Evolutionary conservation across 2,888 invertebrate species (phyloP).

Genomic region (Drosophila silvestris): DNA sequence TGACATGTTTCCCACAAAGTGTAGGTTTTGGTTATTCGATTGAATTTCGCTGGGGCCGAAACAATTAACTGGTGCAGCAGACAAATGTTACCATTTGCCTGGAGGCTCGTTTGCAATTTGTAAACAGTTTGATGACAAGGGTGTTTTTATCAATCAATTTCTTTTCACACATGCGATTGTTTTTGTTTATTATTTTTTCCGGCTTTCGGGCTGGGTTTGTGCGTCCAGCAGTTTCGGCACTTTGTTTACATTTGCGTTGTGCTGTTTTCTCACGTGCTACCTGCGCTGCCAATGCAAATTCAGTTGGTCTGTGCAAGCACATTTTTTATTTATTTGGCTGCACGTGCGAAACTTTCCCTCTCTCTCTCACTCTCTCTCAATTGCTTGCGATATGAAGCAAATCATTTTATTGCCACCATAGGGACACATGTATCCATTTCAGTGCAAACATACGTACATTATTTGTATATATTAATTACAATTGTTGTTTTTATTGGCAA

Average conservation of each 20-base stretch:
- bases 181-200: slow-evolving; percentile 29
- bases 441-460: not conserved
- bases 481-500: slow-evolving; percentile 6
- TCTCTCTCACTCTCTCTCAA: slow-evolving; percentile 26
- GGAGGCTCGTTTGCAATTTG: slow-evolving; percentile 43
- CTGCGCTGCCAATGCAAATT: slow-evolving; percentile 65
- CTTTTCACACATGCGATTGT: slow-evolving; percentile 23
- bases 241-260: slow-evolving; percentile 37
- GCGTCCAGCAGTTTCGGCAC: slow-evolving; percentile 17
- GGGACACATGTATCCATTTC: not conserved
- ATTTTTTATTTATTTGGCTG: slow-evolving; percentile 68
- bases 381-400: slow-evolving; percentile 44
- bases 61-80: slow-evolving; percentile 53
- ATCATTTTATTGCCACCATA: not conserved
- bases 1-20: not conserved
- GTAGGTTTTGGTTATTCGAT: slow-evolving; percentile 4
- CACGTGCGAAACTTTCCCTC: slow-evolving; percentile 54
- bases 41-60: slow-evolving; percentile 24
- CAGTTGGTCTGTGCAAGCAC: slow-evolving; percentile 44
- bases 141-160: slow-evolving; percentile 60
- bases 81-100: slow-evolving; percentile 26
- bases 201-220: slow-evolving; percentile 14
- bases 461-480: slow-evolving; percentile 23
- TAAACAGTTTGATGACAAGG: slow-evolving; percentile 46
- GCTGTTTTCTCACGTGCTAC: slow-evolving; percentile 72